Conservation (phyloP, 2,113 vertebrate genomes). For the Ploceus nigricollis region DNA sequence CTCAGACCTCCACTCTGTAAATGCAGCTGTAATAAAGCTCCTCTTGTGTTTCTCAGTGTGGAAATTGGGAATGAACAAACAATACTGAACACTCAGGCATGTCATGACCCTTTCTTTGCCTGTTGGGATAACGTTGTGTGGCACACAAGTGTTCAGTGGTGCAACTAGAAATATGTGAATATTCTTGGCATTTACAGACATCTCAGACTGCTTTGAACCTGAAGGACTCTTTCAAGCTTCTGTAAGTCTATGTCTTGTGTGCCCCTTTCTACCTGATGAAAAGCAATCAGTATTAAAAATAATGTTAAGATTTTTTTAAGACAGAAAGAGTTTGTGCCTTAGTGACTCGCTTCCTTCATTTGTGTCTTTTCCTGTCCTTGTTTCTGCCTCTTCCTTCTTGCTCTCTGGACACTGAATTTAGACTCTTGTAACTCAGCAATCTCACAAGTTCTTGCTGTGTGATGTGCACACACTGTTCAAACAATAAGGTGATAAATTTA, state of each 20-base stretch:
- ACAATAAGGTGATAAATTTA: background rate
- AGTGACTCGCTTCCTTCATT: accelerated
- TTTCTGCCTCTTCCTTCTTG: background rate
- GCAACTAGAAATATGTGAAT: background rate
- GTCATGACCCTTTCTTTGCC: background rate
- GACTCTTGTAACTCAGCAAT: background rate
- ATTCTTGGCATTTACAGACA: background rate
- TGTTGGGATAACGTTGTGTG: background rate
- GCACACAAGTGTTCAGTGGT: background rate
- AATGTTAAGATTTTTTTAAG: background rate
- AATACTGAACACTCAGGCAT: background rate
- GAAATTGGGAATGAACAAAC: background rate
- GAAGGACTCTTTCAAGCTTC: background rate
- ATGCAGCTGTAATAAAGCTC: background rate
- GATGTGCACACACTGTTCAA: background rate
- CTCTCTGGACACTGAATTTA: background rate
- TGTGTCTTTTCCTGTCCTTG: background rate
- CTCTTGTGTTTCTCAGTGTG: background rate
- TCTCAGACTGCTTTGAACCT: background rate
- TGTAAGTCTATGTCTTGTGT: background rate
- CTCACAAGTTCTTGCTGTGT: background rate
- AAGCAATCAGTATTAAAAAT: background rate
- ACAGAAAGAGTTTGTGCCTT: background rate
- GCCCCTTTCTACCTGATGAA: background rate
- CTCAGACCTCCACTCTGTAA: background rate